phyloP scores from a whole-genome alignment of 1,140 invertebrate species.

The Tetragnatha versicolor region DNA sequence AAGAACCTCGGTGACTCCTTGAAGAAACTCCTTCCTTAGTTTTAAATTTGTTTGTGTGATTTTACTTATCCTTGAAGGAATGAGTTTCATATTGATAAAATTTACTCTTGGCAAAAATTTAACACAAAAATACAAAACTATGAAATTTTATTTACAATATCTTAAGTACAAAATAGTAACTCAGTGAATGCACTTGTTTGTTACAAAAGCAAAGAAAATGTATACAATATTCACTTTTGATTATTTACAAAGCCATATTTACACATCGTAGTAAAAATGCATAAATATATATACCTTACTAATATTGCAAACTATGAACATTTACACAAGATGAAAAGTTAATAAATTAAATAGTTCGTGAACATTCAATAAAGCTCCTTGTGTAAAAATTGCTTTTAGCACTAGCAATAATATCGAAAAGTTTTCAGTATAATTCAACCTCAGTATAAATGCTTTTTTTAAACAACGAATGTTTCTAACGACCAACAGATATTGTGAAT shows the following conservation, averaged over 20 bases:
- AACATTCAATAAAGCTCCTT: not conserved
- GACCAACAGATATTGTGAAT: not conserved
- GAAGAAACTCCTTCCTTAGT: too few relatives aligned
- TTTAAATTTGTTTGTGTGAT: too few relatives aligned
- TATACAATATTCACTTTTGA: slow-evolving; percentile 7
- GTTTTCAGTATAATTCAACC: not conserved
- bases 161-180: slow-evolving; percentile 40
- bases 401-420: not conserved
- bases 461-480: not conserved
- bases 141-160: slow-evolving; percentile 43
- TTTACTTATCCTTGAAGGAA: too few relatives aligned
- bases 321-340: slow-evolving; percentile 45
- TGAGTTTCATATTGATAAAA: too few relatives aligned
- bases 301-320: not conserved
- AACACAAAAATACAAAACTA: slow-evolving; percentile 18
- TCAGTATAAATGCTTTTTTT: not conserved
- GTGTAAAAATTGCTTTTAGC: not conserved
- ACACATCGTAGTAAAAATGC: slow-evolving; percentile 19
- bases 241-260: slow-evolving; percentile 46
- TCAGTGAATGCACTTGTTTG: slow-evolving; percentile 11
- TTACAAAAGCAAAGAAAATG: slow-evolving; percentile 31
- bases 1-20: too few relatives aligned
- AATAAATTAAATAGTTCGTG: slow-evolving; percentile 36
- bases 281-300: slow-evolving; percentile 53
- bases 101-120: too few relatives aligned